A percentile compares a stretch with the other conserved stretches of the same genome.
These are phyloP conservation scores for Listrodromus nycthemerus DNA, from an alignment of 2,888 invertebrate genomes.

Conservation along the genomic window DNA sequence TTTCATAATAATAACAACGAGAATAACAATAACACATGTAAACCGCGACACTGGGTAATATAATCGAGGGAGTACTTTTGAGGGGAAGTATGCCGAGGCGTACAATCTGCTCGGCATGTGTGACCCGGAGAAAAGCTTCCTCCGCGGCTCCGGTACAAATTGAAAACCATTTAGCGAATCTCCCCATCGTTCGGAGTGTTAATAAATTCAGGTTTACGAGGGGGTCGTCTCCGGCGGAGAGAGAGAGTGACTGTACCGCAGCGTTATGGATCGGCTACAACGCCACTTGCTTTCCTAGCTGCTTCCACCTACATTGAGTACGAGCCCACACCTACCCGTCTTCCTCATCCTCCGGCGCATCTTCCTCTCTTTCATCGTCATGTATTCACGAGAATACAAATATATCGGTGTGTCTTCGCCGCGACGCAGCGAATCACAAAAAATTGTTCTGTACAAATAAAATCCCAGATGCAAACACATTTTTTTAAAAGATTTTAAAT, in stretches of 20 bases:
- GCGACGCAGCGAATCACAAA: neutral
- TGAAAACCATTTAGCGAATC: constrained; percentile 84
- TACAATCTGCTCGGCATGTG: constrained; percentile 70
- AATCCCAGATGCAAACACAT: neutral
- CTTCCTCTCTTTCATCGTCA: constrained; percentile 33
- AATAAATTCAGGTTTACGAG: constrained; percentile 84
- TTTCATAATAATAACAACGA: constrained; percentile 32
- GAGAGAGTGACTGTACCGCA: constrained; percentile 49
- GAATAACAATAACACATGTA: constrained; percentile 64
- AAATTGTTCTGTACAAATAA: neutral
- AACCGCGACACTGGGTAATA: constrained; percentile 65
- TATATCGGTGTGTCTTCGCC: constrained; percentile 11
- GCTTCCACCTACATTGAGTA: constrained; percentile 15
- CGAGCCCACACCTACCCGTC: constrained; percentile 43
- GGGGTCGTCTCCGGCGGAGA: constrained; percentile 63
- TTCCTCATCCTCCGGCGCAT: constrained; percentile 40
- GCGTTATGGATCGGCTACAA: constrained; percentile 66
- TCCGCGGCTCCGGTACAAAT: constrained; percentile 81
- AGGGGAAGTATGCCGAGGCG: constrained; percentile 66
- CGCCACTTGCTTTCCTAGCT: constrained; percentile 56
- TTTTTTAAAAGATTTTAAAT: neutral
- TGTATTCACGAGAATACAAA: constrained; percentile 34
- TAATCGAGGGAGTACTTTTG: constrained; percentile 43
- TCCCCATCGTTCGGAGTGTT: constrained; percentile 81
- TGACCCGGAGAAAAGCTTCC: constrained; percentile 72